Percentiles rank a stretch among this genome's conserved stretches.
Evolutionary conservation across 2,797 vertebrate genomes (phyloP).

Genomic region (Australoheros facetus): DNA sequence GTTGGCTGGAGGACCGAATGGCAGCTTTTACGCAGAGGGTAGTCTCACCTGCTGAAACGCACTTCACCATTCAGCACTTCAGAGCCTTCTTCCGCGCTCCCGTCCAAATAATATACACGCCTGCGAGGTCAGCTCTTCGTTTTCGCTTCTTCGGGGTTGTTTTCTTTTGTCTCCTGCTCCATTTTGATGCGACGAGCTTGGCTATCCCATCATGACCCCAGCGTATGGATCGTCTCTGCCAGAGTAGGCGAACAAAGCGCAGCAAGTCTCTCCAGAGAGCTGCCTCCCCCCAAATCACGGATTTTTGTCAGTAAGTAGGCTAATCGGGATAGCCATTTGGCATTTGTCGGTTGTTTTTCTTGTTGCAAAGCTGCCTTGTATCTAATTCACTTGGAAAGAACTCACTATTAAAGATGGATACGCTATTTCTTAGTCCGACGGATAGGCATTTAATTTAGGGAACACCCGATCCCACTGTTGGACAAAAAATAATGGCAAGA

Average conservation of each 20-base stretch:
- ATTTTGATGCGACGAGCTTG: constrained; percentile 48
- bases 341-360: constrained; percentile 14
- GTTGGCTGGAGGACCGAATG: constrained; percentile 75
- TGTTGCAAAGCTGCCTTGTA: constrained; percentile 14
- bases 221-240: constrained; percentile 47
- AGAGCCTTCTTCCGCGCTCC: constrained; percentile 54
- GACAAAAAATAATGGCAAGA: constrained; percentile 72
- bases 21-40: constrained; percentile 82
- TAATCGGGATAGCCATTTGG: constrained; percentile 55
- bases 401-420: constrained; percentile 61
- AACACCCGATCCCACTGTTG: constrained; percentile 45
- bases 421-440: constrained; percentile 47
- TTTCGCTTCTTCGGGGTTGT: constrained; percentile 38
- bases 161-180: constrained; percentile 26
- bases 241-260: constrained; percentile 70
- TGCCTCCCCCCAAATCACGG: constrained; percentile 52
- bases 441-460: constrained; percentile 66
- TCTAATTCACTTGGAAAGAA: constrained; percentile 36
- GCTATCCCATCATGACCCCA: constrained; percentile 31
- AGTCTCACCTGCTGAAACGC: constrained; percentile 84
- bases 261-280: constrained; percentile 64
- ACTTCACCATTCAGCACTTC: constrained; percentile 68
- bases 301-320: constrained; percentile 64
- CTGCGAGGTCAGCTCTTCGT: constrained; percentile 61
- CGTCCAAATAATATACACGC: constrained; percentile 74